These are phyloP conservation scores for Scopus umbretta DNA, from an alignment of 2,113 vertebrate species.

Conservation along the genomic window DNA sequence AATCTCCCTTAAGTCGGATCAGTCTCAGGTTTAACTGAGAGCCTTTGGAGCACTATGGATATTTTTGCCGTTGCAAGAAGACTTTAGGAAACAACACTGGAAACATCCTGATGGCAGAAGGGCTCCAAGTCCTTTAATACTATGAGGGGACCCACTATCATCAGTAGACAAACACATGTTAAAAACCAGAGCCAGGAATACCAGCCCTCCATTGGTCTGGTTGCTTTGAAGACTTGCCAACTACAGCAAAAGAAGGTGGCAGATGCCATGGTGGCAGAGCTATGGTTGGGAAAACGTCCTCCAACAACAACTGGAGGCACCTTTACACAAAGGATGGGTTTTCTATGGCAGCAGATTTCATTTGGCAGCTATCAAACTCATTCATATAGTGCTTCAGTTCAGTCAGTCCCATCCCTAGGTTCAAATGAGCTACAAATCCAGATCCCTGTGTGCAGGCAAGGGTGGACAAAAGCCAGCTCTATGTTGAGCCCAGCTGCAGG, in stretches of 20 bases:
- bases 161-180: not conserved
- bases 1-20: not conserved
- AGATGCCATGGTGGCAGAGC: not conserved
- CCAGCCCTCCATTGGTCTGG: not conserved
- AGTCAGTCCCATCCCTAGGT: not conserved
- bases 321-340: not conserved
- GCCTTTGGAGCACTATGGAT: not conserved
- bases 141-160: not conserved
- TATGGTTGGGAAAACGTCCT: not conserved
- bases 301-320: not conserved
- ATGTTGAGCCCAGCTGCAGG: not conserved
- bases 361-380: not conserved
- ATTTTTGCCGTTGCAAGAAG: not conserved
- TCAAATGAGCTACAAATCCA: not conserved
- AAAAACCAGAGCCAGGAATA: not conserved
- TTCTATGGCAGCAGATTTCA: not conserved
- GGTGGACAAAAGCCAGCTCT: not conserved
- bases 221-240: not conserved
- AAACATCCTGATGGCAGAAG: not conserved
- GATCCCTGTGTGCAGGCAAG: not conserved
- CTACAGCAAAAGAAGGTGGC: not conserved
- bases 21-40: not conserved
- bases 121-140: not conserved
- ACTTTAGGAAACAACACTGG: not conserved
- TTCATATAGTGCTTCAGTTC: not conserved